phyloP scores from a whole-genome alignment of 2,888 invertebrate species.

The Boloria selene region DNA sequence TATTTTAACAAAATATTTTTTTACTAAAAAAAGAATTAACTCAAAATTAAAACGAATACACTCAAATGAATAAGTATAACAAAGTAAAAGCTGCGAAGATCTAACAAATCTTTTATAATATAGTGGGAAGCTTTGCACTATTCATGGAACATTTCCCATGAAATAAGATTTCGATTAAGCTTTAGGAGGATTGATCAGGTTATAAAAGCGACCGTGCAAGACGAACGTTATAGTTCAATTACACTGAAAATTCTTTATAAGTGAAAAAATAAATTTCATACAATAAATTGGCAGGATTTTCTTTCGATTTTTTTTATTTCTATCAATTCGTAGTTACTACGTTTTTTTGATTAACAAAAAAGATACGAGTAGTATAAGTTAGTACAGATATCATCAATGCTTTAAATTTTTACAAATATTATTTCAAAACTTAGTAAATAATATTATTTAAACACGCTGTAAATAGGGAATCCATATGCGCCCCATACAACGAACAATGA shows the following conservation, averaged over 20 bases:
- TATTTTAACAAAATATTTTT: background rate
- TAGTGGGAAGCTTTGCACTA: conserved; percentile 57
- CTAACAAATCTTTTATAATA: conserved; percentile 56
- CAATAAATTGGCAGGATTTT: background rate
- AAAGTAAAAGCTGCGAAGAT: conserved; percentile 23
- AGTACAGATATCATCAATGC: too few relatives aligned
- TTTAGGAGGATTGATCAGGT: conserved; percentile 45
- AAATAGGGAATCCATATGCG: too few relatives aligned
- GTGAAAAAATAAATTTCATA: background rate
- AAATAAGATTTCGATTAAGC: conserved; percentile 77
- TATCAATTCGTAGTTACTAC: too few relatives aligned
- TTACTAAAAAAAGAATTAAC: too few relatives aligned
- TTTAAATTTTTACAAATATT: too few relatives aligned
- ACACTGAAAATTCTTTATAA: background rate
- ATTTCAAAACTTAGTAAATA: too few relatives aligned
- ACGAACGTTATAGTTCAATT: conserved; percentile 1
- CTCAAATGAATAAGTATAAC: background rate
- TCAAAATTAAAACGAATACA: too few relatives aligned
- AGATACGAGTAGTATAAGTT: too few relatives aligned
- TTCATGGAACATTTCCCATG: conserved; percentile 73
- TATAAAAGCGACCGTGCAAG: conserved; percentile 34
- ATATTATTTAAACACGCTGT: too few relatives aligned
- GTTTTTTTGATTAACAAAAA: too few relatives aligned
- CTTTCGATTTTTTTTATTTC: too few relatives aligned
- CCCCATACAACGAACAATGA: too few relatives aligned